Evolutionary conservation across 1,140 invertebrate genomes (phyloP).

Genomic region (Coboldia fuscipes): DNA sequence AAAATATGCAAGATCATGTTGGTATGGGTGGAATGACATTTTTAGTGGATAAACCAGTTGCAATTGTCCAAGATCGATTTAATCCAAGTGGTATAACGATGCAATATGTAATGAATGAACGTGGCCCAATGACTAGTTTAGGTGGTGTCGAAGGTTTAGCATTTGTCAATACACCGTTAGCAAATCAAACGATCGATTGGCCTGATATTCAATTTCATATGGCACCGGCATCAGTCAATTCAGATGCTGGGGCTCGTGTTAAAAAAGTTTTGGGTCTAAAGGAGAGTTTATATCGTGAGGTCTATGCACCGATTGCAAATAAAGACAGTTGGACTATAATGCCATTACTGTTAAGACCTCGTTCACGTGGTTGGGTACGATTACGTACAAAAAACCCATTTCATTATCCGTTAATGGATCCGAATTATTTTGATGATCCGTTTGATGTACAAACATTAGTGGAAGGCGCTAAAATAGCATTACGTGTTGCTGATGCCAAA

Average conservation of each 20-base stretch:
- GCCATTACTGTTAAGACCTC: slow-evolving; percentile 56
- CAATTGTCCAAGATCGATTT: slow-evolving; percentile 49
- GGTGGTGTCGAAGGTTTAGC: slow-evolving; percentile 69
- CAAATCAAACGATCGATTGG: slow-evolving; percentile 44
- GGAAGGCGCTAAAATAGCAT: slow-evolving; percentile 58
- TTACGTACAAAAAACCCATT: slow-evolving; percentile 60
- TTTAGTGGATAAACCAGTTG: slow-evolving; percentile 49
- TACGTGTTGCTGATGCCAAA: slow-evolving; percentile 44
- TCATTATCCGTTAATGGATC: slow-evolving; percentile 64
- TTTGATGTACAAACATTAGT: slow-evolving; percentile 53
- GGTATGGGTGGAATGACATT: slow-evolving; percentile 64
- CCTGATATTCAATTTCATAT: slow-evolving; percentile 76
- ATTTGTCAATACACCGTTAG: slow-evolving; percentile 63
- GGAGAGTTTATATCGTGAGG: slow-evolving; percentile 56
- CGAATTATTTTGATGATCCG: slow-evolving; percentile 67
- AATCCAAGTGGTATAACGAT: slow-evolving; percentile 53
- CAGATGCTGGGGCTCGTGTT: slow-evolving; percentile 49
- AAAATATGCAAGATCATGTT: slow-evolving; percentile 65
- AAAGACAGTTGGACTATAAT: slow-evolving; percentile 66
- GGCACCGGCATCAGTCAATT: slow-evolving; percentile 65
- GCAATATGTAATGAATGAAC: slow-evolving; percentile 51
- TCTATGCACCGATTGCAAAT: slow-evolving; percentile 54
- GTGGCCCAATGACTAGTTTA: slow-evolving; percentile 63
- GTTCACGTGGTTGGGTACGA: slow-evolving; percentile 53
- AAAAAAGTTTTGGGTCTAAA: slow-evolving; percentile 60